phyloP scores from a whole-genome alignment of 2,888 invertebrate genomes.

The Volucella inanis region DNA sequence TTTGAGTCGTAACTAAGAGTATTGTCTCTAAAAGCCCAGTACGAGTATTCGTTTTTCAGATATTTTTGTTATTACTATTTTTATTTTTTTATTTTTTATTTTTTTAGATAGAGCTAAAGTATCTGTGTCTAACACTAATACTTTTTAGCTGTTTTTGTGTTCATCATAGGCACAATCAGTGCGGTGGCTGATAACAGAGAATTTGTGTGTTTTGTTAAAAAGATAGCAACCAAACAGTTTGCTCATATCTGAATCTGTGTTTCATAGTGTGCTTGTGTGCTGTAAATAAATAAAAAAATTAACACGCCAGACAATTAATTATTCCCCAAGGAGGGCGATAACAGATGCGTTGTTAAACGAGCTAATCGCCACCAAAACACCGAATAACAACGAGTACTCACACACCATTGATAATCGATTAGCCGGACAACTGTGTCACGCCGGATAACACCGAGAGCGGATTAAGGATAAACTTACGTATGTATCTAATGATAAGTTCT shows the following conservation, averaged over 20 bases:
- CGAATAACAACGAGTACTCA: background rate
- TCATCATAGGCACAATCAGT: background rate
- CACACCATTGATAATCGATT: conserved; percentile 19
- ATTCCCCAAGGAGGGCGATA: conserved; percentile 47
- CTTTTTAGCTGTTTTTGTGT: too few species aligned
- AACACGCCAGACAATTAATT: conserved; percentile 32
- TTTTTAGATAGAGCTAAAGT: too few species aligned
- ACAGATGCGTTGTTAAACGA: conserved; percentile 19
- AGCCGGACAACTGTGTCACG: background rate
- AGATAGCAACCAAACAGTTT: conserved; percentile 53
- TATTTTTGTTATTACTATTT: too few species aligned
- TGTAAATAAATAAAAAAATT: conserved; percentile 15
- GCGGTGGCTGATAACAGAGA: conserved; percentile 53
- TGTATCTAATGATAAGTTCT: conserved; percentile 27
- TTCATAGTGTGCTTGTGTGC: conserved; percentile 29
- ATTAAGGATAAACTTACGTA: conserved; percentile 38
- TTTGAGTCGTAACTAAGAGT: too few species aligned
- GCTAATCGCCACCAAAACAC: conserved; percentile 28
- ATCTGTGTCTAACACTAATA: too few species aligned
- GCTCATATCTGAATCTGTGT: conserved; percentile 25
- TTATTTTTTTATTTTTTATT: too few species aligned
- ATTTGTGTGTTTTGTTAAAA: conserved; percentile 33
- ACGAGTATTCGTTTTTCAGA: too few species aligned
- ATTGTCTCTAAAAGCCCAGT: too few species aligned
- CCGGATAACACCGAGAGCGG: conserved; percentile 35